Evolutionary conservation across 2,888 invertebrate species (phyloP).

Genomic region (Acronicta psi): DNA sequence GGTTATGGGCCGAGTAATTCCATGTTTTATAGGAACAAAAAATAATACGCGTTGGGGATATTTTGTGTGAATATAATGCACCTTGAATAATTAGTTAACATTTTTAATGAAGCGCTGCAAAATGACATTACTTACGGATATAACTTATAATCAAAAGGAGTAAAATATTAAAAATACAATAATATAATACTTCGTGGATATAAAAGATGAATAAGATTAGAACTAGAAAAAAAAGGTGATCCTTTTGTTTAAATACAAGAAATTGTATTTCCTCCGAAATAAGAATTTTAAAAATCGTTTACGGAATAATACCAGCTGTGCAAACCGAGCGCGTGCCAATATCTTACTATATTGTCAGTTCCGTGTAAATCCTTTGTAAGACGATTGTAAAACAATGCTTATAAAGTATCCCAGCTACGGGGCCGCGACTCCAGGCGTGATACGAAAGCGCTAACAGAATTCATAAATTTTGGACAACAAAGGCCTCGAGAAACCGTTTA

Average conservation of each 20-base stretch:
- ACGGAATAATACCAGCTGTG: slow-evolving; percentile 54
- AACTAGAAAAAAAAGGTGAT: not conserved
- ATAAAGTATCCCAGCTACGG: slow-evolving; percentile 70
- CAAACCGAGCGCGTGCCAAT: slow-evolving; percentile 59
- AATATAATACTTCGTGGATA: not conserved
- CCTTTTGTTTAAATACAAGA: slow-evolving; percentile 24
- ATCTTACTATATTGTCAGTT: slow-evolving; percentile 64
- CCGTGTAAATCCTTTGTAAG: slow-evolving; percentile 70
- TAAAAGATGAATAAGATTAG: slow-evolving; percentile 7
- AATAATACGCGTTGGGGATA: not conserved
- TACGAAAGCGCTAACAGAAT: slow-evolving; percentile 79
- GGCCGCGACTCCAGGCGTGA: slow-evolving; percentile 74
- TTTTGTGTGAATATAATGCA: slow-evolving; percentile 1
- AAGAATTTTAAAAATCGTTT: slow-evolving; percentile 40
- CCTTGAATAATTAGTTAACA: not conserved
- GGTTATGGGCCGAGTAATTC: slow-evolving; percentile 33
- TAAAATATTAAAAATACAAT: not conserved
- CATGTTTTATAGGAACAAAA: slow-evolving; percentile 29
- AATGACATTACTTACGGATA: no score
- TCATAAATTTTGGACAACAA: slow-evolving; percentile 86
- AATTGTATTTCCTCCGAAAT: slow-evolving; percentile 36
- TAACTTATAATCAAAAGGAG: no score
- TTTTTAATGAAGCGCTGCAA: not conserved
- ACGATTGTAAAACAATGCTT: slow-evolving; percentile 78
- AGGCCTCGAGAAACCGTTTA: slow-evolving; percentile 86